Percentiles rank a stretch among this genome's conserved stretches.
phyloP scores from a whole-genome alignment of 23 tunicate genomes.

The Diplosoma virens region DNA sequence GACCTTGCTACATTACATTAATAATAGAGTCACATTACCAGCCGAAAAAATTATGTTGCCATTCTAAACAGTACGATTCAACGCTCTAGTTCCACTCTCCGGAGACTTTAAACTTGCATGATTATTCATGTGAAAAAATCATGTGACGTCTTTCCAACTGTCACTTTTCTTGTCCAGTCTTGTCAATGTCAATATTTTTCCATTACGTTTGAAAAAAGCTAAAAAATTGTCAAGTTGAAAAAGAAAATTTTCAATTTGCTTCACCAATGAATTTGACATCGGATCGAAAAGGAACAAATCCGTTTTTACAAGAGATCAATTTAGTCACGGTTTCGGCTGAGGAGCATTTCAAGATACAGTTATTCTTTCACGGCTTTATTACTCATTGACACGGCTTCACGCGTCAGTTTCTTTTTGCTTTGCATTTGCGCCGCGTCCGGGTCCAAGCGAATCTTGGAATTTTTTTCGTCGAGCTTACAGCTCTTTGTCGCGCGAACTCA shows the following conservation, averaged over 20 bases:
- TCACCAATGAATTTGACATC: background rate
- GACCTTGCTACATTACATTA: slow-evolving; percentile 8
- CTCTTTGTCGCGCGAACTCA: too few species aligned
- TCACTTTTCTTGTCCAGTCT: background rate
- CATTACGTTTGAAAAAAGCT: background rate
- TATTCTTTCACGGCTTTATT: too few species aligned
- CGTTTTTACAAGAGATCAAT: too few species aligned
- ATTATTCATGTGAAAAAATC: slow-evolving; percentile 47
- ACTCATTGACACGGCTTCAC: too few species aligned
- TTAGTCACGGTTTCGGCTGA: too few species aligned
- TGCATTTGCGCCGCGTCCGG: too few species aligned
- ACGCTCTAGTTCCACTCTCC: background rate
- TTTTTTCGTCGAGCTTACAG: too few species aligned
- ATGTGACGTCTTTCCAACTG: slow-evolving; percentile 52
- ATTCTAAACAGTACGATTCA: too few species aligned
- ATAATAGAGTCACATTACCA: background rate
- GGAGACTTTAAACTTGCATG: slow-evolving; percentile 33
- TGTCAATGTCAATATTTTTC: too few species aligned
- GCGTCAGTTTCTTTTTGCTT: too few species aligned
- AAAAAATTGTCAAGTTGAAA: background rate
- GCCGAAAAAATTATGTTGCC: background rate
- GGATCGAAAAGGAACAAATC: background rate
- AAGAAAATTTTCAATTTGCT: background rate
- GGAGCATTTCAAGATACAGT: too few species aligned
- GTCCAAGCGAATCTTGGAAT: too few species aligned